Base-by-base conservation (phyloP, 2,797 vertebrate genomes). In the Lepilemur ruficaudatus region DNA sequence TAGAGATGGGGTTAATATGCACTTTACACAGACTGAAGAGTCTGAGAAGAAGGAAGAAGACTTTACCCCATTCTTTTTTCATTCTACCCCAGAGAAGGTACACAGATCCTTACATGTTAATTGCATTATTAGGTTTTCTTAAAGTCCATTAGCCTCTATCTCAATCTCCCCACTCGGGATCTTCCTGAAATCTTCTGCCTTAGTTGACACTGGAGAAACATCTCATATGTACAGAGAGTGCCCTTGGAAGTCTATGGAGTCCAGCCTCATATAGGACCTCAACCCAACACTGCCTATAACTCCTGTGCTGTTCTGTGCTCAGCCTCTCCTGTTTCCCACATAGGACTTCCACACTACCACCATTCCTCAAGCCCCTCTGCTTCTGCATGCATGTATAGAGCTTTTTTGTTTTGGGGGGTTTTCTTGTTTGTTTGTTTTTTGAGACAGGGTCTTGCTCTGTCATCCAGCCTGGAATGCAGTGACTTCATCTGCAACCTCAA, bases 211-310 rank as follows among this genome's bases (percentile, higher is more conserved):
- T 63, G n/a, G 69, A 61, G 50, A 89, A 75, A n/a, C 41, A 72
- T 41, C 57, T 69, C 59, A 12, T 9, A 20, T 10, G 48, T 25
- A 5, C 15, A 25, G n/a, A 13, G 7, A 0, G 43, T 3, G 22
- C 32, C 30, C 30, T 76, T 35, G 0, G 25, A 50, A n/a, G 1
- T 52, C 30, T 4, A 1, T 11, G n/a, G 7, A 8, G 30, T 73
- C 18, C 89, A 38, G 25, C 89, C 65, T 65, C 46, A n/a, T 1
- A 0, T 9, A 28, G 81, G 55, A 55, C 61, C 35, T 79, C 0
- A 0, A 0, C 61, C 13, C 23, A 13, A 0, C 46, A 32, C 48
- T 46, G 20, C 73, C 70, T 28, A 18, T 48, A 7, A 1, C 4
- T n/a, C n/a, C 32, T 35, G 8, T 13, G 1, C 15, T 86, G 25